phyloP scores from a whole-genome alignment of 2,113 vertebrate genomes.

The Caracal caracal region DNA sequence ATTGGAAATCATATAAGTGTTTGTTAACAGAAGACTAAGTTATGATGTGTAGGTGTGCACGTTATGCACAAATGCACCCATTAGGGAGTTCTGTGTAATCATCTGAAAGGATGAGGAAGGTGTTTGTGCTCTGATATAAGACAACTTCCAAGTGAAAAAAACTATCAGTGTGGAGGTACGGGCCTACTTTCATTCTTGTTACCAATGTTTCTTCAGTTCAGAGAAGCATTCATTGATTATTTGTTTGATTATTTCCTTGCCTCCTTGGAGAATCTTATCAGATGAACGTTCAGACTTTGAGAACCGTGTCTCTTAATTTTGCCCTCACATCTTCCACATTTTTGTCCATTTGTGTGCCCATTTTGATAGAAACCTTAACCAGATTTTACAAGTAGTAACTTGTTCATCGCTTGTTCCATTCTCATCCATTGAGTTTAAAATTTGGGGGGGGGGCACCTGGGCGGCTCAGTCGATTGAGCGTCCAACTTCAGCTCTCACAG shows the following conservation, averaged over 20 bases:
- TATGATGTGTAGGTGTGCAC: no score
- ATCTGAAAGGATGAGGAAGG: not conserved
- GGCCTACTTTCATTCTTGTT: not conserved
- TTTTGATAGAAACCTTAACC: not conserved
- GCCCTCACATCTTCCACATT: not conserved
- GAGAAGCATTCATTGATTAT: not conserved
- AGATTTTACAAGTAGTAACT: not conserved
- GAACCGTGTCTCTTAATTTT: not conserved
- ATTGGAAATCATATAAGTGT: not conserved
- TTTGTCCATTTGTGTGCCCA: not conserved
- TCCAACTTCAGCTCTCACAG: no score
- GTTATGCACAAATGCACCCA: not conserved
- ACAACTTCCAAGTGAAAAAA: not conserved
- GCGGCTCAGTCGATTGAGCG: no score
- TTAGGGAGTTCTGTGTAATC: not conserved
- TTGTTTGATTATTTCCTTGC: not conserved
- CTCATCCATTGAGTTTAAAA: not conserved
- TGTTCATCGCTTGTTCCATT: not conserved
- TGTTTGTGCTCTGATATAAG: not conserved
- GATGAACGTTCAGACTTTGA: not conserved
- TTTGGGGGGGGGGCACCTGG: no score
- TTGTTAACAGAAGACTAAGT: not conserved
- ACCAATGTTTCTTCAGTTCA: not conserved
- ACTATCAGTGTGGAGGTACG: not conserved
- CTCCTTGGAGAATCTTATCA: not conserved